Conservation (phyloP, 2,888 invertebrate genomes). For the Chrysolina americana region DNA sequence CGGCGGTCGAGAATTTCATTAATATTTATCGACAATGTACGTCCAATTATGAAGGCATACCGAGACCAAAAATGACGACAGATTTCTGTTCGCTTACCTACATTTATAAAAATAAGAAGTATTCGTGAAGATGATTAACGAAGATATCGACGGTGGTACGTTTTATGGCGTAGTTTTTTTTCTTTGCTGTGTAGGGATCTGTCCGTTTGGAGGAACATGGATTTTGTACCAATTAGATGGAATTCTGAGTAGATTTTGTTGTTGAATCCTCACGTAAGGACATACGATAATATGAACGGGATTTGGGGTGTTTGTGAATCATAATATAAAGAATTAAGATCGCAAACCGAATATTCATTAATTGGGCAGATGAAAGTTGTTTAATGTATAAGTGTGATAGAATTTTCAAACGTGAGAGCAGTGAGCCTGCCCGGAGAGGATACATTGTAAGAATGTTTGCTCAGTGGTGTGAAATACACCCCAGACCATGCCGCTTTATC, state of each 20-base stretch:
- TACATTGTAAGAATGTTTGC: too few species aligned
- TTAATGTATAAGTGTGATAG: too few species aligned
- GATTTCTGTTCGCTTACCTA: slow-evolving; percentile 27
- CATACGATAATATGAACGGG: too few species aligned
- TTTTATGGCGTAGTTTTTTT: slow-evolving; percentile 9
- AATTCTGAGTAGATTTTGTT: background rate
- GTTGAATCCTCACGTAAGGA: too few species aligned
- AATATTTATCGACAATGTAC: slow-evolving; percentile 50
- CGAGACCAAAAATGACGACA: slow-evolving; percentile 32
- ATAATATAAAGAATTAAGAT: too few species aligned
- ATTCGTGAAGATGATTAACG: slow-evolving; percentile 29
- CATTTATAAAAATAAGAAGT: slow-evolving; percentile 21
- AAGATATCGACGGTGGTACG: slow-evolving; percentile 31
- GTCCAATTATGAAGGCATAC: slow-evolving; percentile 45
- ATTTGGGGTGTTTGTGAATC: too few species aligned
- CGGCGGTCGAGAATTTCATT: slow-evolving; percentile 42
- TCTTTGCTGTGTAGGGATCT: background rate
- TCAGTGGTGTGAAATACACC: too few species aligned
- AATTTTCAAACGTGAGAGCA: too few species aligned
- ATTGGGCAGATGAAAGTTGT: too few species aligned
- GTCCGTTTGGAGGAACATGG: background rate
- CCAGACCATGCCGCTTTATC: too few species aligned
- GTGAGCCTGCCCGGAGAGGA: too few species aligned
- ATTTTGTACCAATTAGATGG: slow-evolving; percentile 17
- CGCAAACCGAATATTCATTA: too few species aligned